Percentiles rank a stretch among this genome's conserved stretches.
phyloP scores from a whole-genome alignment of 2,113 vertebrate genomes.

The Paraplagusia blochii region DNA sequence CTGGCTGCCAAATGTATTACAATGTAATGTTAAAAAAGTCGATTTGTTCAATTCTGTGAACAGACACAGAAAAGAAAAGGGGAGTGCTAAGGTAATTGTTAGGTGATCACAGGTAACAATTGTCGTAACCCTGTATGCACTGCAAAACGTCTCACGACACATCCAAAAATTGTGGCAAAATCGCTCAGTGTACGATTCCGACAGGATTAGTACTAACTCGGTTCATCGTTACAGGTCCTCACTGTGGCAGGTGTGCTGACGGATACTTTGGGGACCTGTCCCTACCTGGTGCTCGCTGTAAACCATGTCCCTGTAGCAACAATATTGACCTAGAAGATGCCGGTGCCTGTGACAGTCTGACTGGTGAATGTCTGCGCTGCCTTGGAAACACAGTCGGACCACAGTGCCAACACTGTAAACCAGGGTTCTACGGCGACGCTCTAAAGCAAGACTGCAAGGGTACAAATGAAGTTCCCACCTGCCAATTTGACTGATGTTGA shows the following conservation, averaged over 20 bases:
- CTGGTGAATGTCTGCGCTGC: conserved; percentile 81
- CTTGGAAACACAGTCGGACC: conserved; percentile 80
- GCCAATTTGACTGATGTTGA: no score
- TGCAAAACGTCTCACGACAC: no score
- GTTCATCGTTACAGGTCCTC: conserved; percentile 66
- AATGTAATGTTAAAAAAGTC: no score
- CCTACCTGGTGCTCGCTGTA: conserved; percentile 57
- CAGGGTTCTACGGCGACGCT: conserved; percentile 83
- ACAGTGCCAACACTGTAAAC: conserved; percentile 81
- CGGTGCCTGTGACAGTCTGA: conserved; percentile 74
- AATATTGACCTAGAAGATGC: conserved; percentile 78
- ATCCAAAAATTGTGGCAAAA: no score
- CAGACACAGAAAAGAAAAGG: no score
- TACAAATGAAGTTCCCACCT: conserved; percentile 46
- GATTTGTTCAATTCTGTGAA: no score
- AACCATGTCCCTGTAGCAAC: conserved; percentile 80
- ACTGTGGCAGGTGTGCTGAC: conserved; percentile 75
- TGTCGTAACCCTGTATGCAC: no score
- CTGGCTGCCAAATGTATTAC: no score
- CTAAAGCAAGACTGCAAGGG: conserved; percentile 80
- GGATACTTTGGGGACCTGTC: conserved; percentile 80
- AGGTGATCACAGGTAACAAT: no score
- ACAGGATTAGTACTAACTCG: no score
- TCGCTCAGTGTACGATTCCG: no score
- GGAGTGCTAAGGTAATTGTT: no score